phyloP scores from a whole-genome alignment of 2,888 invertebrate genomes.

The Chymomyza procnemis region DNA sequence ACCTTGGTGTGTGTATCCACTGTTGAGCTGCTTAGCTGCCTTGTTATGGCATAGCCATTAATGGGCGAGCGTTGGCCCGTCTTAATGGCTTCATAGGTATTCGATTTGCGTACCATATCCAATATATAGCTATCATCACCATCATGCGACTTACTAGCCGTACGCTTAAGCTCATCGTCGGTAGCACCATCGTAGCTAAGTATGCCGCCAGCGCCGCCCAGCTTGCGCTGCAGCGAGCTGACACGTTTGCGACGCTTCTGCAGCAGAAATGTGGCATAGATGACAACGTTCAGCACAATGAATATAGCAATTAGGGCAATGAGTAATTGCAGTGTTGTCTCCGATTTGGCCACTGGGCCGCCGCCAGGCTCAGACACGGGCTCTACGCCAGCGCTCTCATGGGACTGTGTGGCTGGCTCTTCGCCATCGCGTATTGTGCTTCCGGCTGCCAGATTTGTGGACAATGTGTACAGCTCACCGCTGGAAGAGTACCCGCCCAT shows the following conservation, averaged over 20 bases:
- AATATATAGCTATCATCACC: conserved; percentile 77
- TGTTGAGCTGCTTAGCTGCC: conserved; percentile 88
- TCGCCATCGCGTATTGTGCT: conserved; percentile 19
- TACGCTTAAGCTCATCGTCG: conserved; percentile 77
- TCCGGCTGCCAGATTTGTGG: conserved; percentile 7
- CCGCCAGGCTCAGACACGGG: background rate
- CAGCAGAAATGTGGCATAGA: conserved; percentile 75
- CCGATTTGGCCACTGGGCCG: conserved; percentile 80
- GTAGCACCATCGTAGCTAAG: conserved; percentile 76
- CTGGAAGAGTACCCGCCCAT: background rate
- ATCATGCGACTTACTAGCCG: conserved; percentile 70
- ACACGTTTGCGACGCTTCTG: conserved; percentile 72
- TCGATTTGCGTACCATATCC: conserved; percentile 76
- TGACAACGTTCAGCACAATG: conserved; percentile 83
- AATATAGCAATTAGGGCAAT: conserved; percentile 85
- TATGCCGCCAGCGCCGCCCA: conserved; percentile 77
- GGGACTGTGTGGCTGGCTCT: conserved; percentile 26
- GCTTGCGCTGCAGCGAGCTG: conserved; percentile 68
- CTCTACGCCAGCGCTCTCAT: background rate
- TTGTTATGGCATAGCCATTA: conserved; percentile 83
- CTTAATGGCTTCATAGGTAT: conserved; percentile 77
- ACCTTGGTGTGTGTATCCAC: conserved; percentile 92
- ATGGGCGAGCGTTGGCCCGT: conserved; percentile 77
- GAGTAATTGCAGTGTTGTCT: conserved; percentile 82
- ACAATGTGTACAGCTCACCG: background rate